A percentile compares a stretch with the other conserved stretches of the same genome.
Conservation (phyloP, 2,113 vertebrate genomes). For the Oncorhynchus tshawytscha region DNA sequence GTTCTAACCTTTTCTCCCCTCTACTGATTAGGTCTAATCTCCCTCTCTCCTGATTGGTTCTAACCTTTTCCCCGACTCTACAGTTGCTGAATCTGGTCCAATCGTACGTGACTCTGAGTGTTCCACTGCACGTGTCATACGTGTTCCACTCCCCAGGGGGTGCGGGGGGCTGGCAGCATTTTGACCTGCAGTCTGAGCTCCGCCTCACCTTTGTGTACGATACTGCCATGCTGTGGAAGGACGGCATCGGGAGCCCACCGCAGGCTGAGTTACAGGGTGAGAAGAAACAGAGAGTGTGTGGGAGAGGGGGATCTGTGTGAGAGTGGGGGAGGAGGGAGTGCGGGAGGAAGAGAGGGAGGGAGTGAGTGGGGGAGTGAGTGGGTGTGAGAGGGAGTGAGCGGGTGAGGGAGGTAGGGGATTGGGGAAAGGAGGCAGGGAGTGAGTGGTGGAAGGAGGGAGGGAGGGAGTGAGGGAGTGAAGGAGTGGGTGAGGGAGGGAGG, state of each 20-base stretch:
- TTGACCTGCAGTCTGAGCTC: constrained; percentile 90
- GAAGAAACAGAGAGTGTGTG: constrained; percentile 7
- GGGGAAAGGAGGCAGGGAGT: too few relatives aligned
- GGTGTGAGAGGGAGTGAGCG: not conserved
- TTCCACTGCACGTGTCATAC: constrained; percentile 90
- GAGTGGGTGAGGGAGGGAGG: not conserved
- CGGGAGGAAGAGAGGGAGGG: too few relatives aligned
- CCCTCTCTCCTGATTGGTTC: not conserved
- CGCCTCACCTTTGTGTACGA: constrained; percentile 95
- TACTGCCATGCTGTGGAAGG: constrained; percentile 94
- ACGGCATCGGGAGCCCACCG: constrained; percentile 88
- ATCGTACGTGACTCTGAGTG: constrained; percentile 91
- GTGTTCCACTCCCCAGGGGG: constrained; percentile 91
- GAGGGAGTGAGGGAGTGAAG: rapidly evolving
- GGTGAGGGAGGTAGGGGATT: not conserved
- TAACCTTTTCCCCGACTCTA: constrained; percentile 2
- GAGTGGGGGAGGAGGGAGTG: not conserved
- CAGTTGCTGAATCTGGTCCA: constrained; percentile 94
- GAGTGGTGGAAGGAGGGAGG: too few relatives aligned
- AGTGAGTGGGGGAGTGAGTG: too few relatives aligned
- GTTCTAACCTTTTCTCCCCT: too few relatives aligned
- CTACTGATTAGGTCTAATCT: too few relatives aligned
- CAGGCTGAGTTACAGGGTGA: constrained; percentile 89
- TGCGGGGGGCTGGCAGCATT: constrained; percentile 90
- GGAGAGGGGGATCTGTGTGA: not conserved